Evolutionary conservation across 2,888 invertebrate genomes (phyloP).

Genomic region (Brachypalpus laphriformis): DNA sequence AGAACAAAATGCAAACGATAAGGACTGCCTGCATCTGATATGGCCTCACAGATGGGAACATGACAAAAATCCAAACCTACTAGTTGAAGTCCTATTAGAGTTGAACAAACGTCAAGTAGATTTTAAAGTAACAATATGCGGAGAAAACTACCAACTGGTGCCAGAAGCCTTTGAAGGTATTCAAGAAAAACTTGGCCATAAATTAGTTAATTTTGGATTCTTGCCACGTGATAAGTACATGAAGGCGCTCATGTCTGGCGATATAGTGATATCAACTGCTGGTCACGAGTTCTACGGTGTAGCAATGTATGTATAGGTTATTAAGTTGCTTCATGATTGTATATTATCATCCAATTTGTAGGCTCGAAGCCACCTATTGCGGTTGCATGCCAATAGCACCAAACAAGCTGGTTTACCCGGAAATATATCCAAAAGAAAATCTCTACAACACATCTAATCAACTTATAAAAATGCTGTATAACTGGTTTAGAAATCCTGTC

Average conservation of each 20-base stretch:
- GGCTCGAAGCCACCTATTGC: slow-evolving; percentile 87
- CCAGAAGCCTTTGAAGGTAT: slow-evolving; percentile 86
- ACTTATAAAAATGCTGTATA: slow-evolving; percentile 84
- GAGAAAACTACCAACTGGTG: slow-evolving; percentile 86
- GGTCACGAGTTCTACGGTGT: slow-evolving; percentile 91
- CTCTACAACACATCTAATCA: slow-evolving; percentile 85
- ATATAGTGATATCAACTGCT: slow-evolving; percentile 89
- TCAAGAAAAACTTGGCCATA: slow-evolving; percentile 82
- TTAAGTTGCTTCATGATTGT: no score
- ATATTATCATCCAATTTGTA: no score
- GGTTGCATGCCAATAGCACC: slow-evolving; percentile 89
- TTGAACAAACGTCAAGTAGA: slow-evolving; percentile 84
- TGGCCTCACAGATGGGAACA: slow-evolving; percentile 93
- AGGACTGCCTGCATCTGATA: slow-evolving; percentile 84
- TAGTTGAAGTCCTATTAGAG: slow-evolving; percentile 84
- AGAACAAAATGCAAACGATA: slow-evolving; percentile 73
- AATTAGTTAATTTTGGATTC: slow-evolving; percentile 86
- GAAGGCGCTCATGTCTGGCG: slow-evolving; percentile 84
- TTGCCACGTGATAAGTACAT: slow-evolving; percentile 85
- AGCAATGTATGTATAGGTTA: slow-evolving; percentile 86
- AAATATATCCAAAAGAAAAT: slow-evolving; percentile 87
- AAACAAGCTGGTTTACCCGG: slow-evolving; percentile 88
- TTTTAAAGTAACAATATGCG: slow-evolving; percentile 85
- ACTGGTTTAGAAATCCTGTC: slow-evolving; percentile 84
- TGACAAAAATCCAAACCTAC: slow-evolving; percentile 88